Base-by-base conservation (phyloP, 1,140 invertebrate genomes). In the Brachionus koreanus region DNA sequence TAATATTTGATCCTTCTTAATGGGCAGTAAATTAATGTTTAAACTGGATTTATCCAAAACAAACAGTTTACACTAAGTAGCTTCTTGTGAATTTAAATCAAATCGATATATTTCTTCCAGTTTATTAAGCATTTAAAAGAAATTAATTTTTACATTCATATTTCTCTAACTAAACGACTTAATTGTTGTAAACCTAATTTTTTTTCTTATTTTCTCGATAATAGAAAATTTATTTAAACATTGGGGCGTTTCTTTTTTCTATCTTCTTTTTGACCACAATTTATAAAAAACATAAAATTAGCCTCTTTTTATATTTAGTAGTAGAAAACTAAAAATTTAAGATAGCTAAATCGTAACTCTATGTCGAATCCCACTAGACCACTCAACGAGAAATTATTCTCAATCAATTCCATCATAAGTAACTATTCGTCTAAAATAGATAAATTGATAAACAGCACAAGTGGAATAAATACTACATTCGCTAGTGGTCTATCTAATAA, bases 351-450 rank as follows among this genome's bases (percentile, higher is more conserved):
- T 69, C 35, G 37, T 16, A n/a, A 3, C 5, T 16, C 33, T 69
- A 69, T 69, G 65, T 69, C 65, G 29, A 69, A 37, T 39, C 9
- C 65, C 29, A 33, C 65, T 39, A 69, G 35, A 69, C 65, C 16
- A 39, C 65, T 39, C 6, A 69, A 69, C n/a, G 65, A 69, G 65
- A 69, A 69, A 39, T 69, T 69, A 6, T 69, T 69, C 65, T 69
- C 65, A 1, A 69, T 69, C 16, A 69, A 69, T 39, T 69, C 69
- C 25, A 23, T 46, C 5, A 46, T 46, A 35, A 74, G 69, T 74
- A 74, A 46, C 29, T 46, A 74, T 74, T 74, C 69, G 42, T 74
- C 69, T 74, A 74, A 74, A 74, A 74, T 74, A 74, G 69, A 74
- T 74, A 74, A 74, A 46, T 19, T 46, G 1, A 74, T 46, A 3